These are phyloP conservation scores for Mimachlamys varia DNA, from an alignment of 2,888 invertebrate genomes.

Conservation along the genomic window DNA sequence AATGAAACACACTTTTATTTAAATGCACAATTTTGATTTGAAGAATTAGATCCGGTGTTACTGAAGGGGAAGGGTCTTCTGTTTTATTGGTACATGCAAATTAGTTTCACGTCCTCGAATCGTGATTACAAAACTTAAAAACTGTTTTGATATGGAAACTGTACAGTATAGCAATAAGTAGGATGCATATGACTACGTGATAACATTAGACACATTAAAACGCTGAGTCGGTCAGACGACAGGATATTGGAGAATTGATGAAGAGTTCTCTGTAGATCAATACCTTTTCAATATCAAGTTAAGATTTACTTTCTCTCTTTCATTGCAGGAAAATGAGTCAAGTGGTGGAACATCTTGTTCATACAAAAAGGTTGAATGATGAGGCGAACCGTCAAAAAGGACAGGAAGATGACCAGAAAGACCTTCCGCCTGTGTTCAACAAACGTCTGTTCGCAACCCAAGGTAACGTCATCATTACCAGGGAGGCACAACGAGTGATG, in stretches of 20 bases:
- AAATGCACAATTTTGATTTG: too few species aligned
- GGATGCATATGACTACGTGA: too few species aligned
- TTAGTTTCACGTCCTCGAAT: too few species aligned
- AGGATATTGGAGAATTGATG: not conserved
- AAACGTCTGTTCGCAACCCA: conserved; percentile 71
- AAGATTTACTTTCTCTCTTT: not conserved
- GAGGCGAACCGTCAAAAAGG: not conserved
- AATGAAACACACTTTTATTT: too few species aligned
- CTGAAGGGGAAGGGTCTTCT: too few species aligned
- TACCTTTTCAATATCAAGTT: too few species aligned
- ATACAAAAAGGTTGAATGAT: not conserved
- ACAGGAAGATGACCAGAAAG: conserved; percentile 59
- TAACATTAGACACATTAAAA: not conserved
- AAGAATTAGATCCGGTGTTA: too few species aligned
- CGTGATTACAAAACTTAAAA: too few species aligned
- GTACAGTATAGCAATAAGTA: too few species aligned
- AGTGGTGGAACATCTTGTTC: conserved; percentile 5
- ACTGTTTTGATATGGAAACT: too few species aligned
- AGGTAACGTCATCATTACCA: conserved; percentile 69
- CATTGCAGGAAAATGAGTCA: conserved; percentile 21
- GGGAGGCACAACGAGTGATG: conserved; percentile 70
- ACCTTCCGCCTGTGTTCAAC: conserved; percentile 71
- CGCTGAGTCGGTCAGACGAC: not conserved
- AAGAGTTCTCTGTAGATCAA: not conserved
- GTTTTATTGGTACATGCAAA: too few species aligned